Evolutionary conservation across 2,888 invertebrate genomes (phyloP), one percentile per base, ranked within the genome.

Genomic region (Aromia moschata): DNA sequence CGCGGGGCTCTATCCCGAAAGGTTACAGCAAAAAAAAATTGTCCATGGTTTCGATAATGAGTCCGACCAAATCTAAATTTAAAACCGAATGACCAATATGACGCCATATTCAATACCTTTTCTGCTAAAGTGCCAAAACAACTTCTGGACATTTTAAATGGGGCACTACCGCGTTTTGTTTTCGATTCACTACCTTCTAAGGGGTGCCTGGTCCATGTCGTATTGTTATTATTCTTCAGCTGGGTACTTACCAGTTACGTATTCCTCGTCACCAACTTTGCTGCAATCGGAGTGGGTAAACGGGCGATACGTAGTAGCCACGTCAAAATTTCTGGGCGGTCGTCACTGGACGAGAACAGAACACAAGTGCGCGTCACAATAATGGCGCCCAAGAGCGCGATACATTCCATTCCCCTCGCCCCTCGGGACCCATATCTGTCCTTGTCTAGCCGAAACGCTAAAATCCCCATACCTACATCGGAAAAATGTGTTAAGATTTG

Each of bases 201-300:
- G 75, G 76, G 74, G 63, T 73, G 77, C 73, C 77, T 78, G 79
- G 80, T 79, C 83, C 83, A 83, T 82, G 83, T 81, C 82, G 80
- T 57, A 80, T 58, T 83, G 84, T 83, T 84, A 83, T 84, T 84
- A 83, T 84, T 84, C 84, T 84, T 84, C 84, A 83, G 83, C 84
- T 84, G 84, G 86, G 88, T 88, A 90, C 89, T 90, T 89, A 90
- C 90, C 75, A 90, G 91, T 92, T 93, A 92, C 92, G 92, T 92
- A 91, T 91, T 91, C 90, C 90, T 92, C 92, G 92, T 93, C 92
- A 92, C 92, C 89, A 89, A 89, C 87, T 91, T 90, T 91, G 90
- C 91, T 89, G 92, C 90, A 89, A 90, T 90, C 90, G 90, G 92
- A 92, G 90, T 92, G 92, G 92, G 91, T 89, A 91, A 91, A 88